phyloP scores from a whole-genome alignment of 1,140 invertebrate genomes.

The Scaptomyza montana region DNA sequence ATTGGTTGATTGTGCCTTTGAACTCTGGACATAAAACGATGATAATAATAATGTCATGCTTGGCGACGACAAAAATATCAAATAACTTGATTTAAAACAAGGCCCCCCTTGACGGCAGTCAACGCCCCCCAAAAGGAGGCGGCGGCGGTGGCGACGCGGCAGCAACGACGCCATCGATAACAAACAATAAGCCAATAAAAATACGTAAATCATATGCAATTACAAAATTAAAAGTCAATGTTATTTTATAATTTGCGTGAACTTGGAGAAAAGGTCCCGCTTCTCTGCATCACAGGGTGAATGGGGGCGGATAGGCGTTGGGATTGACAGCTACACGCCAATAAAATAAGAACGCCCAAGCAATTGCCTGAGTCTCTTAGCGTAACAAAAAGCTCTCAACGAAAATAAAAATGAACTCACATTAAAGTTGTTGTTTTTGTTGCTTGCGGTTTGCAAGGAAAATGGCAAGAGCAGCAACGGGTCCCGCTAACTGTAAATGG shows the following conservation, averaged over 20 bases:
- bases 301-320: constrained; percentile 17
- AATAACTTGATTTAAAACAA: constrained; percentile 71
- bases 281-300: constrained; percentile 29
- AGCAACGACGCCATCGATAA: constrained; percentile 32
- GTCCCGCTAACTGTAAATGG: constrained; percentile 72
- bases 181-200: constrained; percentile 27
- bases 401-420: constrained; percentile 52
- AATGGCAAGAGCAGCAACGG: constrained; percentile 43
- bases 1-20: constrained; percentile 77
- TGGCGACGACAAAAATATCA: constrained; percentile 22
- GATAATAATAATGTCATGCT: constrained; percentile 75
- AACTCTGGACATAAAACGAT: constrained; percentile 51
- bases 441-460: constrained; percentile 35
- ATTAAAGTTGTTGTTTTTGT: constrained; percentile 44
- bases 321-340: constrained; percentile 18
- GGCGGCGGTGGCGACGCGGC: background rate
- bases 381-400: constrained; percentile 60
- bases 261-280: constrained; percentile 25
- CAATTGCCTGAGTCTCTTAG: constrained; percentile 32
- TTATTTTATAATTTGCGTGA: constrained; percentile 43
- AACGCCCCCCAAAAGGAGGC: constrained; percentile 45
- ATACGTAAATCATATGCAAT: constrained; percentile 39
- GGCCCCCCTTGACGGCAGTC: constrained; percentile 35
- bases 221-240: constrained; percentile 45
- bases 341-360: constrained; percentile 24